Evolutionary conservation across 2,797 vertebrate species (phyloP), one percentile per base, ranked within the genome.

Genomic region (Silurus aristotelis): DNA sequence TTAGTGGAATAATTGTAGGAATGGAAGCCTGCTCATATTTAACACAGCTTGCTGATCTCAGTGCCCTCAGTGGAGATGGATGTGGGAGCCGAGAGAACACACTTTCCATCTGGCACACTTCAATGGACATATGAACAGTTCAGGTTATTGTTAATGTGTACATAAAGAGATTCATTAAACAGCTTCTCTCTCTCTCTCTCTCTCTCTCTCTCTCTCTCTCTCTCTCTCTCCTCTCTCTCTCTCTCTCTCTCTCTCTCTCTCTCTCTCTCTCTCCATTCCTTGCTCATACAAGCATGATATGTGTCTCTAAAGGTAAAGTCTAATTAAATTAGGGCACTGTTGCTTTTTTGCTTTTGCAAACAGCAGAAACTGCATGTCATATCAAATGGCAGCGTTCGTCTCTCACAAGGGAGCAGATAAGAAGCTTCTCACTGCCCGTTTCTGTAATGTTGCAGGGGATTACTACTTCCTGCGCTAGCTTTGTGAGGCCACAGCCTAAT

Each of bases 291-390:
- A 15, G 14, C 27, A 71, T 82, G 67, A 77, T 76, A 83, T 84
- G 64, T 1, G 14, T 89, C 84, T 86, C 66, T 70, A 10, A 87
- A 83, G 81, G 83, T 78, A 84, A 55, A 52, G 82, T 82, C 84
- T 88, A 87, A 87, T 89, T 89, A 88, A 90, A 89, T 89, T 83
- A 83, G 27, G 43, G 70, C 38, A 19, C 66, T 83, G 83, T 88
- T 89, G 78, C 71, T 86, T 88, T 85, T 85, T 79, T 63, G 48
- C 66, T 86, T 87, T 73, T 75, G 83, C 86, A 90, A 88, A 89
- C 87, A 88, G 66, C 60, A 83, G 75, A 77, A 84, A 79, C 85
- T 63, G 38, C 5, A 85, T 43, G 58, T 87, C 80, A 80, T 67
- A 83, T 67, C 38, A 86, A 82, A 86, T 60, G 76, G 71, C 83